Base-by-base conservation (phyloP, 2,888 invertebrate genomes). In the Acanthoscelides obtectus region DNA sequence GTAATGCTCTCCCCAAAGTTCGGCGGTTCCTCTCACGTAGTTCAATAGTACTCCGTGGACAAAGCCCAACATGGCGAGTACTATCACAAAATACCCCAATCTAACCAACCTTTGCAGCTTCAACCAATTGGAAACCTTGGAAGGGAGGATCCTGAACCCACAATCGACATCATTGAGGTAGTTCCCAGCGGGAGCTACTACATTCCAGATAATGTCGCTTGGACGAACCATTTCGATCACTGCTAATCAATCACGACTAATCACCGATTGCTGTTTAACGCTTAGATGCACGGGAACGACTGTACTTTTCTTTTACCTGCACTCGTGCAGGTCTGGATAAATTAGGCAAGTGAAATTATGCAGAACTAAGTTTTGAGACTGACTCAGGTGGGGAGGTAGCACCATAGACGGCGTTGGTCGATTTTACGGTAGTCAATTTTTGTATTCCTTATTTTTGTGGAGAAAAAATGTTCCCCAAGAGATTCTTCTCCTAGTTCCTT, bases 1-100 rank as follows among this genome's bases (percentile, higher is more conserved):
- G 77, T 86, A 86, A 78, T 87, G 85, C 45, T 83, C 75, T 66
- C 86, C 85, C 72, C 88, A 87, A 75, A 87, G 83, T 67, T 87
- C 84, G 2, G 86, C 85, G n/a, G 88, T 88, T 70, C 87, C 85
- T 20, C 86, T 83, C 79, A 88, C 88, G 77, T 88, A 89, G 20
- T 84, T 83, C 72, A 87, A 83, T 45, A 85, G 81, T 67, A 86
- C 83, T 3, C 88, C 88, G 77, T 88, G 87, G 0, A 87, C 73
- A 64, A 85, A 75, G 17, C 85, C 82, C 0, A 86, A 82, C 64
- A 86, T 74, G 22, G 80, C 79, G 67, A 88, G 80, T n/a, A 87
- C 80, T 2, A 81, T 71, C 20, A 88, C 80, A 79, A 88, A 88
- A 66, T 84, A 83, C 66, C 85, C 84, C 5, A 87, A 81, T 25